Percentiles rank a stretch among this genome's conserved stretches.
Conservation (phyloP, 2,797 vertebrate species). For the Muscicapa striata region DNA sequence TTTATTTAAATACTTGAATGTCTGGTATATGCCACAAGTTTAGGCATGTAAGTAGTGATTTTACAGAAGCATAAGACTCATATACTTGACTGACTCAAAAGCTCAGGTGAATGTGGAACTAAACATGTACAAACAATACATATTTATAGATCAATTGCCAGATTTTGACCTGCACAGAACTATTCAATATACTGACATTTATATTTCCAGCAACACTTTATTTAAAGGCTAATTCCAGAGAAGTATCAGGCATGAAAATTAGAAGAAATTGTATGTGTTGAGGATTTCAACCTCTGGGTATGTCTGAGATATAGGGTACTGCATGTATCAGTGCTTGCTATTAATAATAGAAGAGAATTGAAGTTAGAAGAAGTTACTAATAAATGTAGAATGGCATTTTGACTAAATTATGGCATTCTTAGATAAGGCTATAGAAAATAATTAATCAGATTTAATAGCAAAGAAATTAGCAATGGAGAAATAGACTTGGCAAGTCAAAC, state of each 20-base stretch:
- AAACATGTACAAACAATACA: background rate
- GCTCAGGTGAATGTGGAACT: background rate
- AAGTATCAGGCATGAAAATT: background rate
- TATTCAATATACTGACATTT: background rate
- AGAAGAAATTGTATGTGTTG: background rate
- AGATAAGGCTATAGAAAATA: background rate
- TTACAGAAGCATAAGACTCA: background rate
- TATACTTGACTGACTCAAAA: background rate
- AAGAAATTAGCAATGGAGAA: background rate
- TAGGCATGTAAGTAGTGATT: background rate
- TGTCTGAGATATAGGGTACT: background rate
- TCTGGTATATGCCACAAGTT: background rate
- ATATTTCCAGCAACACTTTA: background rate
- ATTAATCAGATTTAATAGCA: background rate
- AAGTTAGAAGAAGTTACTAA: background rate
- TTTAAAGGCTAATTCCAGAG: background rate
- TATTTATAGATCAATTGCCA: background rate
- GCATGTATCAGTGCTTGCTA: background rate
- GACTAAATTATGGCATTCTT: background rate
- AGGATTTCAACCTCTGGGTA: background rate
- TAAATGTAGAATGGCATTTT: background rate
- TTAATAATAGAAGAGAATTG: background rate
- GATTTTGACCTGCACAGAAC: background rate
- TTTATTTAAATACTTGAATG: background rate
- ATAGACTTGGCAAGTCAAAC: background rate